Conservation (phyloP, 2,113 vertebrate genomes). For the Noturus placidus region DNA sequence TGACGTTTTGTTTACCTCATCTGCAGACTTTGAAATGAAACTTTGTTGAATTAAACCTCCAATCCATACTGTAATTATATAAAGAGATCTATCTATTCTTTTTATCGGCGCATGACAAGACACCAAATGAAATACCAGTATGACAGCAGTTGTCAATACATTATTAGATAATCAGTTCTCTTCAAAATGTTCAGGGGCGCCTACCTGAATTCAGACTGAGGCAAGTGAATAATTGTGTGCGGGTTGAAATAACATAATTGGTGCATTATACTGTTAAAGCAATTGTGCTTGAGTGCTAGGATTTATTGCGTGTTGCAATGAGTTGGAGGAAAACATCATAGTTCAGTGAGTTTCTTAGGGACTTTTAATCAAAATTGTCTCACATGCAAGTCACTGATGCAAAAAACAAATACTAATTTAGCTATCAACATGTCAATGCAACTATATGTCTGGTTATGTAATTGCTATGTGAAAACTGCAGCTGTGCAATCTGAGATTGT, state of each 20-base stretch:
- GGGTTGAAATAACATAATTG: slow-evolving; percentile 25
- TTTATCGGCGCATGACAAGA: neutral
- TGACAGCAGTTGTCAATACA: slow-evolving; percentile 5
- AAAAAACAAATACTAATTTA: slow-evolving; percentile 34
- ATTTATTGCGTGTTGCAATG: slow-evolving; percentile 19
- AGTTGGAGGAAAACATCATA: slow-evolving; percentile 12
- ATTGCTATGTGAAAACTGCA: slow-evolving; percentile 60
- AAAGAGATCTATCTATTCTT: slow-evolving; percentile 16
- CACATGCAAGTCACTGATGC: slow-evolving; percentile 2
- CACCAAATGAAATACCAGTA: neutral
- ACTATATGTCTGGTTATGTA: slow-evolving; percentile 57
- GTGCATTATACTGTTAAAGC: slow-evolving; percentile 16
- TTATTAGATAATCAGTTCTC: slow-evolving; percentile 28
- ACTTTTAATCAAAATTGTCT: slow-evolving; percentile 16
- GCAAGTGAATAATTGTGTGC: slow-evolving; percentile 22
- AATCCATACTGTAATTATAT: neutral
- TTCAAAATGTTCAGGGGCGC: neutral
- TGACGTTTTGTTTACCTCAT: neutral
- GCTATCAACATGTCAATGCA: slow-evolving; percentile 52
- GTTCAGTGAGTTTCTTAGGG: neutral
- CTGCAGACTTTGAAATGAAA: neutral
- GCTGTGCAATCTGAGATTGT: slow-evolving; percentile 60
- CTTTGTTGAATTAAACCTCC: slow-evolving; percentile 7
- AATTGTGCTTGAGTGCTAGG: slow-evolving; percentile 15
- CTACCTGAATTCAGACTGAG: slow-evolving; percentile 16